Evolutionary conservation across 2,888 invertebrate species (phyloP).

Genomic region (Cantharis flavilabris): DNA sequence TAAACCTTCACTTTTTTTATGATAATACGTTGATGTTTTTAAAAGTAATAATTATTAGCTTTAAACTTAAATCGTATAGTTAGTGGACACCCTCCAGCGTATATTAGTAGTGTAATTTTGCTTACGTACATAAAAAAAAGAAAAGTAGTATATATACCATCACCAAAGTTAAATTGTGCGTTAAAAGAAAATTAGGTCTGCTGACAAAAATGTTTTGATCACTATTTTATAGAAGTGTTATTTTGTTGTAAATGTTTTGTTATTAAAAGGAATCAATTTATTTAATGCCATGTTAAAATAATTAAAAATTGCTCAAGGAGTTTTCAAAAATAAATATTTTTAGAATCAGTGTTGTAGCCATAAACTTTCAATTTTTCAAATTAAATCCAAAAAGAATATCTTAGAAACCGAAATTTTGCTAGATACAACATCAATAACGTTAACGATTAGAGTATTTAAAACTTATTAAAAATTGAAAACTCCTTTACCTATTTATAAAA

Average conservation of each 20-base stretch:
- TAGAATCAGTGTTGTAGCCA: neutral
- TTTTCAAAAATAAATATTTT: neutral
- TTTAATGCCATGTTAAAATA: neutral
- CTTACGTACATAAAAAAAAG: neutral
- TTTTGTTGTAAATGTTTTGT: neutral
- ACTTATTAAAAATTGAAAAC: constrained; percentile 1
- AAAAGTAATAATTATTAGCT: neutral
- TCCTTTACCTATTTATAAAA: constrained; percentile 12
- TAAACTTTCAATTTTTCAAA: neutral
- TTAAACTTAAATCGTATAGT: neutral
- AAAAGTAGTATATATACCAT: neutral
- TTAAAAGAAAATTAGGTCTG: neutral
- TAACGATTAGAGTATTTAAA: neutral
- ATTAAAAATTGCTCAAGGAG: neutral
- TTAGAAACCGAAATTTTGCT: neutral
- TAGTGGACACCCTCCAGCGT: neutral
- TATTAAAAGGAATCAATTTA: neutral
- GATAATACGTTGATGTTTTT: neutral
- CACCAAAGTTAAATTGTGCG: neutral
- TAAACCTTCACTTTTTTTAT: neutral
- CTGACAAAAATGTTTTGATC: constrained; percentile 1
- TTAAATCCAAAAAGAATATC: neutral
- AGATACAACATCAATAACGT: neutral
- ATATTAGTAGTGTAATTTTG: neutral
- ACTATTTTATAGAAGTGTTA: neutral